Base-by-base conservation (phyloP, 2,113 vertebrate species). In the Syrrhaptes paradoxus region DNA sequence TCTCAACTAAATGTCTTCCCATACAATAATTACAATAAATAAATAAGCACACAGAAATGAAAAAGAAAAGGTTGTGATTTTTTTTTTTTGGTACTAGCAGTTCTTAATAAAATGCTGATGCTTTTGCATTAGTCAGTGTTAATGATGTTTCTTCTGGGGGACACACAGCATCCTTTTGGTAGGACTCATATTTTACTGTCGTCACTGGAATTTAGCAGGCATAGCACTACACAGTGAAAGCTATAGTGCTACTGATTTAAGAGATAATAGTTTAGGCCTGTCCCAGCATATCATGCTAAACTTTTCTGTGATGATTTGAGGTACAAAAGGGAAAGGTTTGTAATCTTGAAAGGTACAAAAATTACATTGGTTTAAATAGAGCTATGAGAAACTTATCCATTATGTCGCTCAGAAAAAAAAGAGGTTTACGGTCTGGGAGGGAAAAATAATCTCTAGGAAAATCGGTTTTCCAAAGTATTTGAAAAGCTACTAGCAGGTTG, bases 401-500 rank as follows among this genome's bases (percentile, higher is more conserved):
- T 80, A 75, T 25, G 4, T 61, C 49, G 10, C 49, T 85, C 38
- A 58, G 75, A 51, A 89, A 92, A 87, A 87, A 85, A 68, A 7
- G 16, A 71, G 18, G 31, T 76, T 91, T 89, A 83, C 75, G 34
- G 25, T 58, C 63, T 87, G 49, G 20, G 13, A 77, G 55, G 36
- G 34, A 61, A 82, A 85, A 92, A 93, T 63, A 79, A 89, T 74
- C 57, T 81, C 51, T 75, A 81, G 63, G 55, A 95, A 91, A 86
- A 77, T 81, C 92, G 85, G 48, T 65, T 95, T 93, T 93, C 45
- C 3, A 20, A 21, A 43, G 19, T 59, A 70, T 87, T 92, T 85
- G 70, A 48, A 61, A 71, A 93, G 63, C 61, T 91, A 75, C 62
- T 59, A 70, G 36, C 34, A 59, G 55, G 59, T 68, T 88, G 31